Evolutionary conservation across 2,797 vertebrate species (phyloP), one percentile per base, ranked within the genome.

Genomic region (Sparus aurata): DNA sequence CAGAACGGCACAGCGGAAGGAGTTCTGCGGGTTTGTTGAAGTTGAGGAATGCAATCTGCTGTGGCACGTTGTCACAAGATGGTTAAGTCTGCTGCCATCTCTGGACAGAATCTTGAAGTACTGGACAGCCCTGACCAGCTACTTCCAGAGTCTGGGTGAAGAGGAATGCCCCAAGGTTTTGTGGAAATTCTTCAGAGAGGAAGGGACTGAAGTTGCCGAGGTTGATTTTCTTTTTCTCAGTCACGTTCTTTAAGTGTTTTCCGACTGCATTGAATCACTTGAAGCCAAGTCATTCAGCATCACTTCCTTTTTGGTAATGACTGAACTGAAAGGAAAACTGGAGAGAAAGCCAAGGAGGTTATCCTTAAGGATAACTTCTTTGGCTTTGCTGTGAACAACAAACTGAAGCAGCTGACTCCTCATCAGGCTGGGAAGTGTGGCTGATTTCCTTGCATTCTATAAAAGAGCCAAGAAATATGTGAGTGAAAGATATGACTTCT

Each of bases 241-340:
- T 80, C 74, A 68, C 57, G 18, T 55, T 20, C 43, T 52, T 2
- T 75, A 64, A 18, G 16, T 67, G 41, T 75, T 71, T 27, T 72
- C 61, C 16, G 50, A 78, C 46, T 22, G 18, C 8, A 57, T 54
- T n/a, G 63, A 84, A 67, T 54, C 69, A 76, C 70, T 75, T 57
- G 55, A 84, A 61, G 77, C 63, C 34, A 84, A 84, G 73, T 78
- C 12, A 16, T 82, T 85, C 17, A 61, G 65, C 45, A 52, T 86
- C 3, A 84, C 67, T 1, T 60, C 34, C 46, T 67, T 63, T 43
- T 83, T 65, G 63, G 4, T 82, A 20, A 74, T 55, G 69, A 68
- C 38, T 69, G 68, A 80, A 27, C 46, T 80, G 18, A 69, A 83
- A 49, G 13, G 5, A 2, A 80, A 75, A 46, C 50, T 78, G 38